phyloP scores from a whole-genome alignment of 2,113 vertebrate species.

The Apteryx owenii region DNA sequence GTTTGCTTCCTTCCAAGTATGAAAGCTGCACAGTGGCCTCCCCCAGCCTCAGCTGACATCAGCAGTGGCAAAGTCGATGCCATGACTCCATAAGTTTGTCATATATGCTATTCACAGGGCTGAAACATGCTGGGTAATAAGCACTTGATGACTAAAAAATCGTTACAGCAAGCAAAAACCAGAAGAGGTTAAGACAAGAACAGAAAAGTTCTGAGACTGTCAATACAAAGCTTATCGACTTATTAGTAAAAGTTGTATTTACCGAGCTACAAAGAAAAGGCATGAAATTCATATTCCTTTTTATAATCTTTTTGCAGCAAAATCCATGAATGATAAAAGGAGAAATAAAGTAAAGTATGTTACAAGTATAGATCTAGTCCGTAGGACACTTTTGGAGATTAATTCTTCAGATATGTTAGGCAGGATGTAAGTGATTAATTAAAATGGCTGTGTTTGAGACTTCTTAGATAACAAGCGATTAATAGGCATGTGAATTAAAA shows the following conservation, averaged over 20 bases:
- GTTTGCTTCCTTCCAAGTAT: neutral
- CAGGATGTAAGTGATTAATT: neutral
- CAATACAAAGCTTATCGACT: neutral
- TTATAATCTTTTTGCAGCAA: neutral
- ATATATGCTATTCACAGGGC: neutral
- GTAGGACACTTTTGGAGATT: neutral
- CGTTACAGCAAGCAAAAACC: neutral
- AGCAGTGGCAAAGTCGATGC: neutral
- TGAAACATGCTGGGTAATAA: neutral
- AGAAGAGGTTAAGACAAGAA: neutral
- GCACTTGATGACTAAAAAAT: neutral
- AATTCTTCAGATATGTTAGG: neutral
- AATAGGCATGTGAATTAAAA: neutral
- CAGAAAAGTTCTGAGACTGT: neutral
- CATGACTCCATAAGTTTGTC: neutral
- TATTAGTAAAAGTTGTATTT: neutral
- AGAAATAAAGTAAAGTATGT: neutral
- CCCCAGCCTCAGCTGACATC: neutral
- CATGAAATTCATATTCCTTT: neutral
- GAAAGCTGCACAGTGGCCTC: neutral
- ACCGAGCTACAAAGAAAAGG: neutral
- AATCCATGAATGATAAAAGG: neutral
- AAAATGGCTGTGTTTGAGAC: neutral
- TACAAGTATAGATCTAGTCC: neutral
- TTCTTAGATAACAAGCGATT: neutral